These are phyloP conservation scores for Archocentrus centrarchus DNA, from an alignment of 2,113 vertebrate genomes.

Conservation along the genomic window DNA sequence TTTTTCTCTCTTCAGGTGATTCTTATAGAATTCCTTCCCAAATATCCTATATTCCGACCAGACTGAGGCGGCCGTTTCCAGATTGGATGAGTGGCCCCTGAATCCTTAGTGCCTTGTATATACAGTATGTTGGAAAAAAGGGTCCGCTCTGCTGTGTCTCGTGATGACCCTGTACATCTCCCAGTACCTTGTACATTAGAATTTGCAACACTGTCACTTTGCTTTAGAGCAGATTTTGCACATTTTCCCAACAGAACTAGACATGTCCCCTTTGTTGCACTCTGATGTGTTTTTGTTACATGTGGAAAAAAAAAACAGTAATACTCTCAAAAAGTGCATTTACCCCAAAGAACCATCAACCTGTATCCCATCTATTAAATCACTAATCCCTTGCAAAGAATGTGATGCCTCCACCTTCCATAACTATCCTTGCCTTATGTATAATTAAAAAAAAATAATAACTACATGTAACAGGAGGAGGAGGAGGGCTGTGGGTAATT, in stretches of 20 bases:
- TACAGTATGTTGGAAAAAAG: slow-evolving; percentile 88
- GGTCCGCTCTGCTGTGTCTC: slow-evolving; percentile 86
- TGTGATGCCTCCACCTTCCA: slow-evolving; percentile 77
- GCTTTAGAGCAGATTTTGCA: slow-evolving; percentile 96
- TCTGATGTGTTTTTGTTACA: slow-evolving; percentile 80
- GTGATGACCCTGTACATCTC: slow-evolving; percentile 55
- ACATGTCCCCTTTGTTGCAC: slow-evolving; percentile 87
- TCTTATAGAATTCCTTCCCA: slow-evolving; percentile 99
- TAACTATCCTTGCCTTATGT: slow-evolving; percentile 79
- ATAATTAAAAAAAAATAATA: slow-evolving; percentile 15
- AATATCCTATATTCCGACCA: slow-evolving; percentile 99
- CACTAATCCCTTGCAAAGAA: slow-evolving; percentile 70
- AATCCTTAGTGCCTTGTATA: slow-evolving; percentile 99
- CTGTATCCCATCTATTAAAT: slow-evolving; percentile 46
- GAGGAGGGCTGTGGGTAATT: slow-evolving; percentile 39
- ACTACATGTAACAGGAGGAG: slow-evolving; percentile 42
- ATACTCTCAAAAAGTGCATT: slow-evolving; percentile 81
- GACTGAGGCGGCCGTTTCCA: slow-evolving; percentile 88
- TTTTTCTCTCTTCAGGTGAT: slow-evolving; percentile 89
- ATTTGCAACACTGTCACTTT: slow-evolving; percentile 84
- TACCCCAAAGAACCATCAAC: slow-evolving; percentile 77
- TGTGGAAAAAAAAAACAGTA: slow-evolving; percentile 52
- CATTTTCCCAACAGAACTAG: slow-evolving; percentile 85
- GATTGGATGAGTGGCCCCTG: slow-evolving; percentile 84
- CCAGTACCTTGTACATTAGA: slow-evolving; percentile 80